Conservation (phyloP, 2,113 vertebrate species). For the Nesogale talazaci region DNA sequence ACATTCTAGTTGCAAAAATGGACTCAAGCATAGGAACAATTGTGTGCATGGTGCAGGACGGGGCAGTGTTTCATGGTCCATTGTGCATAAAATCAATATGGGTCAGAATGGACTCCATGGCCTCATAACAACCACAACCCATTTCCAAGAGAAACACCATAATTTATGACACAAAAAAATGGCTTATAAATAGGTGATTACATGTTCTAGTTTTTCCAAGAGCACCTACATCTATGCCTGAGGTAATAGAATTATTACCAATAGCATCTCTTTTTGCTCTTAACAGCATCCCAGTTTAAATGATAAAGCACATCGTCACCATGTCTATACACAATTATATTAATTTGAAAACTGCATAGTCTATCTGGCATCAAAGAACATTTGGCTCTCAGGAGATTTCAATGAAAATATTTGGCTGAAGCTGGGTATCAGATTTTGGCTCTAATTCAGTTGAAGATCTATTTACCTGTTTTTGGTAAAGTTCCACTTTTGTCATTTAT, state of each 20-base stretch:
- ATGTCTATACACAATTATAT: slow-evolving; percentile 42
- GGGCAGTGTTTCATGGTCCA: no score
- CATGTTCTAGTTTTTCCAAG: neutral
- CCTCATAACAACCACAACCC: no score
- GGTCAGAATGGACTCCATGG: no score
- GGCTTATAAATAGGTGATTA: neutral
- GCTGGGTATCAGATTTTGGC: slow-evolving; percentile 69
- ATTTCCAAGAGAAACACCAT: neutral
- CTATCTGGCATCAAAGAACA: slow-evolving; percentile 62
- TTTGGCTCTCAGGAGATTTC: slow-evolving; percentile 66
- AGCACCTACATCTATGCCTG: neutral
- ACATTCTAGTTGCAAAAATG: no score
- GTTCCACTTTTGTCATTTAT: slow-evolving; percentile 66
- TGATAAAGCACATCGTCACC: slow-evolving; percentile 46
- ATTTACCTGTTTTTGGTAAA: slow-evolving; percentile 70
- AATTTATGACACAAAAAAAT: neutral
- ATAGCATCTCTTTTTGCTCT: neutral
- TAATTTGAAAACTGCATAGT: slow-evolving; percentile 48
- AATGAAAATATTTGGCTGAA: slow-evolving; percentile 75
- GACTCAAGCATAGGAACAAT: no score
- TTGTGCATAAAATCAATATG: no score
- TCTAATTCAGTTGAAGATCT: slow-evolving; percentile 60
- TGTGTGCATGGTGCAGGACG: no score
- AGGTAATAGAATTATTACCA: neutral
- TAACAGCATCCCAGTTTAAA: neutral